A percentile compares a stretch with the other conserved stretches of the same genome.
Conservation (phyloP, 2,797 vertebrate species). For the Semaprochilodus insignis region DNA sequence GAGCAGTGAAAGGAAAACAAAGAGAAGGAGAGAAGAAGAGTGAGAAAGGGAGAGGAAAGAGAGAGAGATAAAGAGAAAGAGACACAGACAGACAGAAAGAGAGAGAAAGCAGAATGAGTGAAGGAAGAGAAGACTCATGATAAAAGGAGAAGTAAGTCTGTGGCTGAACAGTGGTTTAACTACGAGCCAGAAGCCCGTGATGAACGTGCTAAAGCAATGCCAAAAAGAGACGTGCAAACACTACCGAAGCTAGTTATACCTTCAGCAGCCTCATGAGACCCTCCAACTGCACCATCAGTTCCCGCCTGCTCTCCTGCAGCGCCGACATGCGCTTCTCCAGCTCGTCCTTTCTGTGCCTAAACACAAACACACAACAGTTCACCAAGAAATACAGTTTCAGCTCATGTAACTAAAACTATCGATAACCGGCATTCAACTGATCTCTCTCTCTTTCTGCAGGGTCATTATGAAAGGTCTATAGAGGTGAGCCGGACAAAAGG, state of each 20-base stretch:
- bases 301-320: slow-evolving; percentile 93
- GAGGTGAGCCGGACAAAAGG: neutral
- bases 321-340: slow-evolving; percentile 97
- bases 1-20: slow-evolving; percentile 70
- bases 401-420: neutral
- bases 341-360: slow-evolving; percentile 96
- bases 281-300: slow-evolving; percentile 98
- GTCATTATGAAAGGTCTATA: neutral
- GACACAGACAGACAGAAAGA: slow-evolving; percentile 59
- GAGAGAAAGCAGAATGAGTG: slow-evolving; percentile 29
- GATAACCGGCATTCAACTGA: neutral
- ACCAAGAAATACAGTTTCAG: slow-evolving; percentile 31
- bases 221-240: neutral
- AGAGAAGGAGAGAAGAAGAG: slow-evolving; percentile 57
- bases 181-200: neutral
- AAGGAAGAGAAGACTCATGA: slow-evolving; percentile 56
- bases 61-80: slow-evolving; percentile 61
- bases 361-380: slow-evolving; percentile 26
- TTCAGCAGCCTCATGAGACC: slow-evolving; percentile 97
- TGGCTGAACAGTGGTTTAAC: slow-evolving; percentile 16
- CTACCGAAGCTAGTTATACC: slow-evolving; percentile 71
- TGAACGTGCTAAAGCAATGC: neutral
- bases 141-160: slow-evolving; percentile 4
- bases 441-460: neutral
- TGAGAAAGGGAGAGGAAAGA: slow-evolving; percentile 62